Conservation (phyloP, 2,888 invertebrate species). For the Lithophane ornitopus region DNA sequence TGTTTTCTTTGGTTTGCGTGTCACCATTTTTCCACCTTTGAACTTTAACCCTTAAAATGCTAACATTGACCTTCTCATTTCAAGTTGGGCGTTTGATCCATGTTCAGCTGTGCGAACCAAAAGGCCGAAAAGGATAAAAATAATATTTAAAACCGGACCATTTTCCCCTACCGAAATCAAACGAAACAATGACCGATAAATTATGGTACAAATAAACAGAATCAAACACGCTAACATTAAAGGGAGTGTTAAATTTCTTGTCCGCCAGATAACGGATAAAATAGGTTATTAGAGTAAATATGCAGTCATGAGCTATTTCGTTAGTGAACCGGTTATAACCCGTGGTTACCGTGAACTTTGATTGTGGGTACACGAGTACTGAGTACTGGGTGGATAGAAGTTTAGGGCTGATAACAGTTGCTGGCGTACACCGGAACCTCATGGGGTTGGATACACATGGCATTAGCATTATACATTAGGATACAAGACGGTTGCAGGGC, state of each 20-base stretch:
- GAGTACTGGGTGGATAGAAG: constrained; percentile 8
- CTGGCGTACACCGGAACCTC: background rate
- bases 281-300: constrained; percentile 74
- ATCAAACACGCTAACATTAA: constrained; percentile 47
- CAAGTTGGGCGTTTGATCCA: background rate
- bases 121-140: background rate
- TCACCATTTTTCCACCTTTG: constrained; percentile 13
- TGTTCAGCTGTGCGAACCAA: background rate
- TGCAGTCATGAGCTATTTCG: constrained; percentile 60
- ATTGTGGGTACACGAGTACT: constrained; percentile 19
- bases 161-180: background rate
- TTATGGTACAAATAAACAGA: constrained; percentile 11
- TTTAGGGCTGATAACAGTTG: constrained; percentile 1
- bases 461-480: background rate
- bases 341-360: constrained; percentile 58
- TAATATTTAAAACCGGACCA: background rate
- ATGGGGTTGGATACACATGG: background rate
- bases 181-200: background rate
- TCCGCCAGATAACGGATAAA: constrained; percentile 66
- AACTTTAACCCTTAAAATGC: constrained; percentile 11
- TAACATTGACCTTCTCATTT: constrained; percentile 12
- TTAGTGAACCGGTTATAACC: constrained; percentile 55
- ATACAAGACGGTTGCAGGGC: background rate
- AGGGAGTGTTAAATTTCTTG: constrained; percentile 61
- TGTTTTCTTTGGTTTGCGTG: constrained; percentile 5